These are phyloP conservation scores for Helarctos malayanus DNA, from an alignment of 2,797 vertebrate genomes.

Conservation along the genomic window DNA sequence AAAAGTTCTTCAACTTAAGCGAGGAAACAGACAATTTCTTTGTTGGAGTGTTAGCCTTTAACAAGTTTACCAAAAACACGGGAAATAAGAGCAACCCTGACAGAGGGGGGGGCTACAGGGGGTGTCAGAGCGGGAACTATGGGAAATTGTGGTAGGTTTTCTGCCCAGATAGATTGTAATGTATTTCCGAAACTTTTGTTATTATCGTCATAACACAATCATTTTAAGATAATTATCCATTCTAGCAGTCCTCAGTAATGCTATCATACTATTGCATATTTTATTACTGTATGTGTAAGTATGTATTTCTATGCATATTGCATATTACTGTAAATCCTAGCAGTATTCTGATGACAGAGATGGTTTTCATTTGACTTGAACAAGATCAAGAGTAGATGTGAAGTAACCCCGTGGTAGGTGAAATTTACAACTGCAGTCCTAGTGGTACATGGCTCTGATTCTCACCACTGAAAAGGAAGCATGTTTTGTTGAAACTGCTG, in stretches of 20 bases:
- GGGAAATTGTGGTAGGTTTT: neutral
- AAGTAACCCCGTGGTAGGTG: neutral
- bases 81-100: neutral
- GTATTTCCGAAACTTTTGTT: neutral
- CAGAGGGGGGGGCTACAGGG: rapidly evolving
- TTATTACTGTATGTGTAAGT: neutral
- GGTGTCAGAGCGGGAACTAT: rapidly evolving
- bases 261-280: neutral
- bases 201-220: neutral
- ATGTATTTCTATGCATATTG: neutral
- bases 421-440: neutral
- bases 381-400: neutral
- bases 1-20: slow-evolving; percentile 35
- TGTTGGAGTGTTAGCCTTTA: slow-evolving; percentile 15
- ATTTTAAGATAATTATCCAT: neutral
- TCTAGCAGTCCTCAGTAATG: neutral
- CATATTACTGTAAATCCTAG: neutral
- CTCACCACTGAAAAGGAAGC: neutral
- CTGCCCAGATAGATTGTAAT: neutral
- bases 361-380: neutral
- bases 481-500: neutral
- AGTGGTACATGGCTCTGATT: neutral
- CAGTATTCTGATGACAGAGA: neutral
- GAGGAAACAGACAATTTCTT: neutral
- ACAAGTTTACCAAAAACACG: neutral